Percentiles rank a stretch among this genome's conserved stretches.
Conservation (phyloP, 2,888 invertebrate genomes). For the Volucella bombylans region DNA sequence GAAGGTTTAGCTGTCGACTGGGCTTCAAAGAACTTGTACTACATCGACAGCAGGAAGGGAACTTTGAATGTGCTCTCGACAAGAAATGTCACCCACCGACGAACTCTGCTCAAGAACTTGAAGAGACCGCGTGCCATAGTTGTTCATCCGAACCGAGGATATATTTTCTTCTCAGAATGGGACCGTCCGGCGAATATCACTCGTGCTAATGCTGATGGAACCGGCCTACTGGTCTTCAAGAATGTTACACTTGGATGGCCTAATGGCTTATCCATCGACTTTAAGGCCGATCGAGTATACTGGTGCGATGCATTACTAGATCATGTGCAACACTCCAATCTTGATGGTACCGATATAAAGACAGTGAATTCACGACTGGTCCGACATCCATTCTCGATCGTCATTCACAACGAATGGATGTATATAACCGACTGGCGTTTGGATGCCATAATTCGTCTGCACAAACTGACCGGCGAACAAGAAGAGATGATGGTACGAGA, state of each 20-base stretch:
- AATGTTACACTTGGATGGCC: conserved; percentile 98
- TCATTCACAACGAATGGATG: conserved; percentile 94
- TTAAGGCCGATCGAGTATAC: conserved; percentile 92
- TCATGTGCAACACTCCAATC: conserved; percentile 95
- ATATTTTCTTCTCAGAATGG: conserved; percentile 97
- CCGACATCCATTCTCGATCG: conserved; percentile 95
- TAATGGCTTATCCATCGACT: conserved; percentile 97
- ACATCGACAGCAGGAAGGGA: conserved; percentile 96
- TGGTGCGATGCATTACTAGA: conserved; percentile 99
- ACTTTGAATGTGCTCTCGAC: conserved; percentile 96
- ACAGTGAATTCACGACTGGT: conserved; percentile 94
- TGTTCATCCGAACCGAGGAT: conserved; percentile 97
- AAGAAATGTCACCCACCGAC: conserved; percentile 90
- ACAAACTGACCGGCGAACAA: conserved; percentile 93
- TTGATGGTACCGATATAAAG: conserved; percentile 95
- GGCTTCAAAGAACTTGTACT: conserved; percentile 97
- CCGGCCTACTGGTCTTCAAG: conserved; percentile 92
- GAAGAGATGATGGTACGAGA: conserved; percentile 94
- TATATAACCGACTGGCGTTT: conserved; percentile 98
- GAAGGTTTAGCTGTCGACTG: conserved; percentile 98
- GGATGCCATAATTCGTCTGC: conserved; percentile 95
- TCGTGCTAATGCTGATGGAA: conserved; percentile 94
- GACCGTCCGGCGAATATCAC: conserved; percentile 98
- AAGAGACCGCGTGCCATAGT: conserved; percentile 98
- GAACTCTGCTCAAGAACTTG: conserved; percentile 92